Conservation (phyloP, 2,888 invertebrate genomes). For the Nomada goodeniana region DNA sequence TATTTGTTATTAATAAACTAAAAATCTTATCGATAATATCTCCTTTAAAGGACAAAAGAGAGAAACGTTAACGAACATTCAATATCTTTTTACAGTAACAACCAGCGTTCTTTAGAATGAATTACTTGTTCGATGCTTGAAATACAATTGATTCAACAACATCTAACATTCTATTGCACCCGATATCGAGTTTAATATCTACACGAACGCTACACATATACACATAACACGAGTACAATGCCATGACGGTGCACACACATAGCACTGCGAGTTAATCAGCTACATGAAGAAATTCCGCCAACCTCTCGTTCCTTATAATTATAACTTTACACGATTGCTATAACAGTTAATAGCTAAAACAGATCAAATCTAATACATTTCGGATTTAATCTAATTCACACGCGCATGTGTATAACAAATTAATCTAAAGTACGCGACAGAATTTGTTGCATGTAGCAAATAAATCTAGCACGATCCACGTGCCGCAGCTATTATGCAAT, state of each 20-base stretch:
- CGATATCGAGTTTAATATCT: conserved; percentile 11
- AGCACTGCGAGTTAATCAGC: background rate
- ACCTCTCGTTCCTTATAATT: background rate
- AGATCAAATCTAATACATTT: background rate
- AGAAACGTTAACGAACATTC: background rate
- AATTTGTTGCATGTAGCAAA: background rate
- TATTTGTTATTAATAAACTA: background rate
- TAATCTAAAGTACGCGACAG: background rate
- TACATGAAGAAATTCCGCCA: conserved; percentile 15
- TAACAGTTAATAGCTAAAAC: background rate
- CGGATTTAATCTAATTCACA: background rate
- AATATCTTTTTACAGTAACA: background rate
- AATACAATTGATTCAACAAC: conserved; percentile 27
- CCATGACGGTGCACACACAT: background rate
- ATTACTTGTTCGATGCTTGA: background rate
- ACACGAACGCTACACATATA: conserved; percentile 10
- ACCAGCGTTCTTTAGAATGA: background rate
- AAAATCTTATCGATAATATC: background rate
- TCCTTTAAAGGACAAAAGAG: background rate
- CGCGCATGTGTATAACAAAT: too few relatives aligned
- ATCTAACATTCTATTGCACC: background rate
- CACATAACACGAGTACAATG: conserved; percentile 5
- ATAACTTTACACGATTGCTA: background rate
- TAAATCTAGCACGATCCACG: background rate
- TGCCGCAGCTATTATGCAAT: conserved; percentile 31